Percentiles rank a stretch among this genome's conserved stretches.
phyloP scores from a whole-genome alignment of 2,797 vertebrate genomes.

The Schizopygopsis pylzovi region DNA sequence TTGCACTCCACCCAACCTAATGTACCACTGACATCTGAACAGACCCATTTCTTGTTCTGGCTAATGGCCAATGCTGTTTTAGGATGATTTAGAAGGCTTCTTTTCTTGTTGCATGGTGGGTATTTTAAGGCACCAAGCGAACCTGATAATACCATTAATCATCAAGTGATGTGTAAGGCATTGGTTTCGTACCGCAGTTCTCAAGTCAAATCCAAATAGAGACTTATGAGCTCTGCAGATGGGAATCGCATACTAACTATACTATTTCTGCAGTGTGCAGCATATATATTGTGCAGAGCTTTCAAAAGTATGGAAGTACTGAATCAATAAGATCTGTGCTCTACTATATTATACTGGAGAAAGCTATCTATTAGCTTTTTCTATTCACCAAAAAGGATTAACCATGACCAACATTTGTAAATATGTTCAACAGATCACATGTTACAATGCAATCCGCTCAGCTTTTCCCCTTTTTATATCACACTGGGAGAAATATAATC shows the following conservation, averaged over 20 bases:
- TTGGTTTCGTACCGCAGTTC: slow-evolving; percentile 41
- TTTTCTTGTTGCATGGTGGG: slow-evolving; percentile 20
- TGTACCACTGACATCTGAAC: slow-evolving; percentile 46
- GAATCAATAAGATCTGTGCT: not conserved
- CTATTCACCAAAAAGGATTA: not conserved
- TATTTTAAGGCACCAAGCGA: slow-evolving; percentile 55
- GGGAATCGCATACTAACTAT: not conserved
- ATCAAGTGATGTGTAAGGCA: slow-evolving; percentile 46
- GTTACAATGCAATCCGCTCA: not conserved
- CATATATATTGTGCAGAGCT: not conserved
- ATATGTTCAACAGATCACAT: not conserved
- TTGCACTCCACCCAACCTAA: slow-evolving; percentile 25
- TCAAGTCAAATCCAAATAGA: slow-evolving; percentile 51
- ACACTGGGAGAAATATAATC: not conserved
- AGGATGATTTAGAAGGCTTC: slow-evolving; percentile 55
- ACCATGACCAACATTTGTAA: not conserved
- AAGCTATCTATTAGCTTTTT: not conserved
- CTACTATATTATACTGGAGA: not conserved
- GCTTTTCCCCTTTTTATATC: not conserved
- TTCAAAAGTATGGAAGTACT: not conserved
- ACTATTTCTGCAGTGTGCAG: not conserved
- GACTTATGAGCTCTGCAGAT: slow-evolving; percentile 45
- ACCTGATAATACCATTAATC: slow-evolving; percentile 62
- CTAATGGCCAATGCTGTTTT: slow-evolving; percentile 49
- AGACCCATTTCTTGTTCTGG: slow-evolving; percentile 32